A percentile compares a stretch with the other conserved stretches of the same genome.
Evolutionary conservation across 2,888 invertebrate genomes (phyloP).

Genomic region (Drepanosiphum platanoidis): DNA sequence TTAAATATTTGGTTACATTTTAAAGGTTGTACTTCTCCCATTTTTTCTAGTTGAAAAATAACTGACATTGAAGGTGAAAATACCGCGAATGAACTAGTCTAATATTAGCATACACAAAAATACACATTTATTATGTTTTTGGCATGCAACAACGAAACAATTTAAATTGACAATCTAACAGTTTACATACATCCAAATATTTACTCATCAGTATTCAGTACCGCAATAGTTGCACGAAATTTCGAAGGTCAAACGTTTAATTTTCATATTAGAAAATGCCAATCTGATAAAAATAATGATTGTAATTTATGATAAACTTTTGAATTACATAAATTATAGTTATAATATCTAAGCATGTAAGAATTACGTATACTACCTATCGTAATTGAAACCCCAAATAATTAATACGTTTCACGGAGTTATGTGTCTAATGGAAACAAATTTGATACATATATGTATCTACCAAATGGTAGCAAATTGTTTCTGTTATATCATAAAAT

Average conservation of each 20-base stretch:
- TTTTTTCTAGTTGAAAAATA: conserved; percentile 11
- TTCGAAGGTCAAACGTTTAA: background rate
- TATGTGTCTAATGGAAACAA: no score
- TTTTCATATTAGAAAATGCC: conserved; percentile 5
- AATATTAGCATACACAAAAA: conserved; percentile 52
- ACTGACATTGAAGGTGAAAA: conserved; percentile 55
- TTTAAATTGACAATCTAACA: conserved; percentile 45
- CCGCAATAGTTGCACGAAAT: conserved; percentile 1
- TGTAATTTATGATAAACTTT: background rate
- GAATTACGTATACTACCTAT: no score
- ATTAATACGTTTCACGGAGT: no score
- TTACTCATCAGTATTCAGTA: conserved; percentile 44
- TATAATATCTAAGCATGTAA: no score
- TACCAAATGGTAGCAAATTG: no score
- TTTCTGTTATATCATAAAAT: no score
- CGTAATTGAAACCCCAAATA: no score
- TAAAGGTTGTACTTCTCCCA: background rate
- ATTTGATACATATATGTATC: no score
- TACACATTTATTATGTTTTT: conserved; percentile 47
- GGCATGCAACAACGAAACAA: conserved; percentile 35
- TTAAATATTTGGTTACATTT: background rate
- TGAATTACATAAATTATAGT: no score
- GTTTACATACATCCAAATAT: conserved; percentile 45
- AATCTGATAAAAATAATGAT: background rate
- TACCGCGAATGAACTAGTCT: conserved; percentile 35